Base-by-base conservation (phyloP, 1,140 invertebrate species). In the Conopomorpha cramerella region DNA sequence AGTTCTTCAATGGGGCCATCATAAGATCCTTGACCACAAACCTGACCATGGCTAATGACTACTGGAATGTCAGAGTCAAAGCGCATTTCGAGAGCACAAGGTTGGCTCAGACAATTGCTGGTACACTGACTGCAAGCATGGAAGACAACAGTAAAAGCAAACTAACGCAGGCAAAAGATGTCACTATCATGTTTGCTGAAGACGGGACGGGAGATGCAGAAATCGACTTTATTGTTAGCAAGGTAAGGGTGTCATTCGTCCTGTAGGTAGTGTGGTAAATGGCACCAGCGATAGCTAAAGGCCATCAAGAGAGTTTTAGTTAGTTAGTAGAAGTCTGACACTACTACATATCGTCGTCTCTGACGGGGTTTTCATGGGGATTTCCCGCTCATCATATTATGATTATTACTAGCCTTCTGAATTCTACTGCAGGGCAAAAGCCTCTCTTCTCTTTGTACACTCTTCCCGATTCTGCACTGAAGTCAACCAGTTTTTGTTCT, bases 21-120 rank as follows among this genome's bases (percentile, higher is more conserved):
- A 77, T 86, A 38, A 63, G 81, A 43, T 79, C 81, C 31, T 51
- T 85, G 1, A 78, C 78, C 25, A 72, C 76, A 16, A 58, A 68
- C 15, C 54, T 62, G 0, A 52, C 47, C 12, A 68, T 62, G 17
- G 47, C 41, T 15, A 45, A 44, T 31, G 53, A 56, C 4, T 41
- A 61, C 12, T 83, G 82, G 79, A 43, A 60, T 11, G 49, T 83
- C 36, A 71, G 54, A 39, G 55, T 82, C 0, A 76, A 71, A 23
- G 77, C 78, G 37, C 74, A 82, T 47, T 47, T 84, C 15, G 81
- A 85, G 56, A 65, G 70, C 2, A 60, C 68, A 42, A 51, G 51
- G 54, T 39, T 38, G 3, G 23, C 18, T 7, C 46, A 49, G 28
- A n/a, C n/a, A n/a, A n/a, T n/a, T n/a, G 41, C 43, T 39, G 63